Base-by-base conservation (phyloP, 2,797 vertebrate species). In the Danio choprae region DNA sequence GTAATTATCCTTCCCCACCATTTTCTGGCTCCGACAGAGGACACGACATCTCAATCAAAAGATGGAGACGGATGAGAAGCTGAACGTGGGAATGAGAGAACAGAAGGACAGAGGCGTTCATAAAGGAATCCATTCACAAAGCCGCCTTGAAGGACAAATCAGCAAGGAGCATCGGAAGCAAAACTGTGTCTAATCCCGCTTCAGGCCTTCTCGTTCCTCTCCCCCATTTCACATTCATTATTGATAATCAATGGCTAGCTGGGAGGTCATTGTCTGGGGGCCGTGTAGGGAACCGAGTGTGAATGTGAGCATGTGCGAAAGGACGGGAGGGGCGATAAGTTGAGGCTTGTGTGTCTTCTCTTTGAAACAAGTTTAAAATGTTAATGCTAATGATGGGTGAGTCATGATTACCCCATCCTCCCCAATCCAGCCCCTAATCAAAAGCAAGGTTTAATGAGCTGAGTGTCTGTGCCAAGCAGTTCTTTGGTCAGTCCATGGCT, bases 371-470 rank as follows among this genome's bases (percentile, higher is more conserved):
- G 58, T 73, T 50, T 64, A 46, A 84, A 85, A 86, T 79, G 70
- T 80, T 80, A 77, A 69, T 60, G 77, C 68, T 82, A 83, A 82
- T 70, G 68, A 60, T 62, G 50, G 40, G 74, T 85, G 86, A 87
- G 70, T 89, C 86, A 87, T 53, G 59, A 74, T 50, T 18, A 60
- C 16, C 36, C 74, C 64, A 64, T 70, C 44, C 55, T 69, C 20
- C 12, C 38, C 48, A 59, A 9, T 59, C 68, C 69, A 64, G 58
- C 53, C 59, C 53, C 65, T 50, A 44, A 59, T 80, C 75, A 77
- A 81, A 77, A 71, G 53, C 67, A 48, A 46, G 59, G 10, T 62
- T 77, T 82, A 78, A 81, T 80, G 83, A 87, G 80, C 81, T 59
- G 62, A 70, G 76, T 65, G 65, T 81, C 79, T 84, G 46, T 60